Percentiles rank a stretch among this genome's conserved stretches.
Evolutionary conservation across 1,140 invertebrate species (phyloP).

Genomic region (Sinonovacula constricta): DNA sequence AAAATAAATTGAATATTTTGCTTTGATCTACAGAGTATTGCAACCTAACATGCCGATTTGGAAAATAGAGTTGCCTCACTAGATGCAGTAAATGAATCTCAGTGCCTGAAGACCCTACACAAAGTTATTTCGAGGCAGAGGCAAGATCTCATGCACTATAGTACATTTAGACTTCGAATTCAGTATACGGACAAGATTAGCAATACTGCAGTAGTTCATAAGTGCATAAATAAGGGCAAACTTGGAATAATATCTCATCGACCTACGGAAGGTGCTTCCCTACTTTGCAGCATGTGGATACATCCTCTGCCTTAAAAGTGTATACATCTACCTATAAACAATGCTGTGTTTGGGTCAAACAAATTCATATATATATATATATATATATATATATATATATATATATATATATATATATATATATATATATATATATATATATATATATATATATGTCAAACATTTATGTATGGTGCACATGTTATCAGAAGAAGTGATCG

Average conservation of each 20-base stretch:
- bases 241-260: constrained; percentile 6
- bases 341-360: neutral
- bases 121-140: neutral
- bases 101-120: constrained; percentile 9
- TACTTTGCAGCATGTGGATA: constrained; percentile 6
- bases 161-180: constrained; percentile 3
- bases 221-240: constrained; percentile 3
- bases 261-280: neutral
- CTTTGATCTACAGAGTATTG: constrained; percentile 6
- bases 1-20: constrained; percentile 3
- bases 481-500: neutral
- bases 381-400: no score
- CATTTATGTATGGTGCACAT: constrained; percentile 5
- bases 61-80: neutral
- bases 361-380: neutral
- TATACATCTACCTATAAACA: neutral
- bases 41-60: neutral
- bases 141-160: neutral
- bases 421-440: no score
- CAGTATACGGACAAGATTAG: constrained; percentile 19
- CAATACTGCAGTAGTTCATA: constrained; percentile 12
- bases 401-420: no score
- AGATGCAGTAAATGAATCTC: neutral
- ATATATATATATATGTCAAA: no score
- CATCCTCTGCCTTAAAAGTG: neutral